phyloP scores from a whole-genome alignment of 2,797 vertebrate genomes.

The Gymnoscopelus braueri region DNA sequence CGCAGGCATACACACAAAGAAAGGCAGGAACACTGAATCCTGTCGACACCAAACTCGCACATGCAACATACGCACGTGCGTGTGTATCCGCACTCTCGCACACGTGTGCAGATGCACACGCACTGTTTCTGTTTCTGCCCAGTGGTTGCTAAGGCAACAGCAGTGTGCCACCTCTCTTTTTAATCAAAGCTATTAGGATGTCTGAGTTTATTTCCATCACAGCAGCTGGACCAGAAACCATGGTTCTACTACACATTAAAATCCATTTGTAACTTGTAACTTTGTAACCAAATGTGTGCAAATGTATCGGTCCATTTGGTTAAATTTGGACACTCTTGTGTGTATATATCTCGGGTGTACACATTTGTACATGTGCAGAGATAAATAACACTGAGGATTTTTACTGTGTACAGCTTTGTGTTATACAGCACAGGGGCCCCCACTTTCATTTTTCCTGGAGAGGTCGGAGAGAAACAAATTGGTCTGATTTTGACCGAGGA shows the following conservation, averaged over 20 bases:
- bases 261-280: too few relatives aligned
- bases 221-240: conserved; percentile 31
- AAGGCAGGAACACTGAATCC: conserved; percentile 39
- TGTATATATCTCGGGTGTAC: too few relatives aligned
- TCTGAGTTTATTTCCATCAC: conserved; percentile 56
- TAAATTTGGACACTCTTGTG: too few relatives aligned
- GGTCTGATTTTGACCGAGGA: not conserved
- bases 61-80: conserved; percentile 4
- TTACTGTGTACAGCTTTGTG: not conserved
- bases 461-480: conserved; percentile 13
- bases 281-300: too few relatives aligned
- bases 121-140: conserved; percentile 46
- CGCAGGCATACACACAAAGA: conserved; percentile 8
- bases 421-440: not conserved
- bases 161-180: conserved; percentile 55
- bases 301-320: too few relatives aligned
- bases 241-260: conserved; percentile 17
- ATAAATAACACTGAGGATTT: not conserved
- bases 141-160: conserved; percentile 73
- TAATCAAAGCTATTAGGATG: conserved; percentile 63
- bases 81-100: conserved; percentile 4
- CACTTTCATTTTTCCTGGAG: conserved; percentile 20
- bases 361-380: too few relatives aligned
- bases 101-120: conserved; percentile 3
- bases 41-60: conserved; percentile 31